Evolutionary conservation across 2,888 invertebrate species (phyloP).

Genomic region (Cristatella mucedo): DNA sequence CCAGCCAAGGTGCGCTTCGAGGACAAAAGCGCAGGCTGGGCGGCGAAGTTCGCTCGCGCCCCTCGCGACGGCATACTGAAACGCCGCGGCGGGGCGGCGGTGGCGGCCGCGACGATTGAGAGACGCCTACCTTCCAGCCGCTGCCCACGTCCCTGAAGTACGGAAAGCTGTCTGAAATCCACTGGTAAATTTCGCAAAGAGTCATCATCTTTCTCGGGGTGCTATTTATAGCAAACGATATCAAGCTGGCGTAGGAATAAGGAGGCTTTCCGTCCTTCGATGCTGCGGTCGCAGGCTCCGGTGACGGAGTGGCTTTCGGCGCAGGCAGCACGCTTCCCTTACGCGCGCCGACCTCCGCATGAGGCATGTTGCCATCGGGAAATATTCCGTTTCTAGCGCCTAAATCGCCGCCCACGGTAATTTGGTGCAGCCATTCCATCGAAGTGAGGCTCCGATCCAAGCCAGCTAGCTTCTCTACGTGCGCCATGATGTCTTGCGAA

Average conservation of each 20-base stretch:
- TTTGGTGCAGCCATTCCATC: constrained; percentile 43
- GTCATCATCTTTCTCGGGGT: constrained; percentile 55
- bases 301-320: constrained; percentile 18
- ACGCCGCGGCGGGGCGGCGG: no score
- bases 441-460: constrained; percentile 41
- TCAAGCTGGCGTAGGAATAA: constrained; percentile 54
- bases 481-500: no score
- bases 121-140: constrained; percentile 51
- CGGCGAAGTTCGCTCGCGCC: no score
- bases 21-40: no score
- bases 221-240: constrained; percentile 51
- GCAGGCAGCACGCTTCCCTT: constrained; percentile 22
- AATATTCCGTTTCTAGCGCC: constrained; percentile 16
- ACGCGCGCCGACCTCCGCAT: constrained; percentile 17
- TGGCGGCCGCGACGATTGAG: background rate
- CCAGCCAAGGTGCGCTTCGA: no score
- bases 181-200: constrained; percentile 55
- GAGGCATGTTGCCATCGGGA: no score
- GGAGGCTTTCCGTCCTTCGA: constrained; percentile 40
- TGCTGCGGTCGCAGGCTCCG: background rate
- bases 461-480: no score
- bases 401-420: constrained; percentile 29
- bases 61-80: no score
- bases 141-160: constrained; percentile 53
- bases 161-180: constrained; percentile 55